A percentile compares a stretch with the other conserved stretches of the same genome.
These are phyloP conservation scores for Micoletzkya japonica DNA, from an alignment of 2,888 invertebrate species.

Conservation along the genomic window DNA sequence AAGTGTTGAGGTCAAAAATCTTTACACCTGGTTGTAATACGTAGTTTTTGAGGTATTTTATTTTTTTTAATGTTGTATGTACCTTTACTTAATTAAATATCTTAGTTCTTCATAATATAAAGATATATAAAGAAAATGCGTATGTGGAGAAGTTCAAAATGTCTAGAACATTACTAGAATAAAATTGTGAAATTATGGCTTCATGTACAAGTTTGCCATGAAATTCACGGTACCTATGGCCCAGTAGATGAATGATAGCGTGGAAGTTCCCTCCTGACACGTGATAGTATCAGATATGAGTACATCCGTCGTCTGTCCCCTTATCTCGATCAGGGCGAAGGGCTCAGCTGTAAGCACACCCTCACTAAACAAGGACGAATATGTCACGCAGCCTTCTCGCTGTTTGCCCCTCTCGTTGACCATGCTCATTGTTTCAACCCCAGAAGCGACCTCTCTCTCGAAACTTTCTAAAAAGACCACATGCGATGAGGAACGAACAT, in stretches of 20 bases:
- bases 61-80: not conserved
- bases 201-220: not conserved
- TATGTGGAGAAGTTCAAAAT: too few relatives aligned
- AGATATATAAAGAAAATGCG: too few relatives aligned
- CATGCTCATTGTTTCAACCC: too few relatives aligned
- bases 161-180: not conserved
- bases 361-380: too few relatives aligned
- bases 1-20: too few relatives aligned
- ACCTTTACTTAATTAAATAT: not conserved
- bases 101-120: too few relatives aligned
- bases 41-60: too few relatives aligned
- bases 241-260: conserved; percentile 60
- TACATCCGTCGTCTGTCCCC: conserved; percentile 51
- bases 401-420: too few relatives aligned
- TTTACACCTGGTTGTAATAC: too few relatives aligned
- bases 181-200: not conserved
- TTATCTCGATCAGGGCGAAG: conserved; percentile 55
- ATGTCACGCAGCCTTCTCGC: too few relatives aligned
- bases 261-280: conserved; percentile 50
- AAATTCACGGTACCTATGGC: conserved; percentile 43
- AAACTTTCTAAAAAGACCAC: too few relatives aligned
- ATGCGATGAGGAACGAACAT: conserved; percentile 30
- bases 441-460: too few relatives aligned
- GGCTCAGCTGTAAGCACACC: conserved; percentile 56
- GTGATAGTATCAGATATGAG: conserved; percentile 49